Percentiles rank a stretch among this genome's conserved stretches.
Evolutionary conservation across 2,113 vertebrate genomes (phyloP).

Genomic region (Tautogolabrus adspersus): DNA sequence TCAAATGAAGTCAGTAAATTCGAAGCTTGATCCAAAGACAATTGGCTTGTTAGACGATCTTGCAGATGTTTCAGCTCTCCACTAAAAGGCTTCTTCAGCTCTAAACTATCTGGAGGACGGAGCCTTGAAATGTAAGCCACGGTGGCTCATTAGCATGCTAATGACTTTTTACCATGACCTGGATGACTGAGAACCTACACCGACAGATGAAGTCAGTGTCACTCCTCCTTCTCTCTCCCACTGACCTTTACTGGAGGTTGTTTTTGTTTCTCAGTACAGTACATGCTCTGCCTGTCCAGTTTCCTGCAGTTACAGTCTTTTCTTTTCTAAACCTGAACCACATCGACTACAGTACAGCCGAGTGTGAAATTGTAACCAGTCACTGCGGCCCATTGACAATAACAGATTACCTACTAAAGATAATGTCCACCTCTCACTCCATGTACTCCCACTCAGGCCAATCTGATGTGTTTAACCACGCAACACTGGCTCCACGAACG

Average conservation of each 20-base stretch:
- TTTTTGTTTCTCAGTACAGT: constrained; percentile 15
- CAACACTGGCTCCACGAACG: neutral
- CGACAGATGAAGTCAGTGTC: neutral
- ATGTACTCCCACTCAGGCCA: constrained; percentile 18
- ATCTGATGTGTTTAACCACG: constrained; percentile 42
- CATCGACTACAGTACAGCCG: constrained; percentile 52
- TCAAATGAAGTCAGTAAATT: no score
- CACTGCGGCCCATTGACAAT: constrained; percentile 36
- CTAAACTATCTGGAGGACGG: no score
- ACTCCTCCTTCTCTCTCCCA: neutral
- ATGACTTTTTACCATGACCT: no score
- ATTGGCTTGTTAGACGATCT: no score
- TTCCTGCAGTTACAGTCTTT: constrained; percentile 10
- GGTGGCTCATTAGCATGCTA: no score
- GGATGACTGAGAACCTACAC: no score
- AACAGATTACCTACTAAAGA: constrained; percentile 69
- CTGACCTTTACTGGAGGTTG: constrained; percentile 34
- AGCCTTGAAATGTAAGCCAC: no score
- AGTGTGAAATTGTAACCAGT: constrained; percentile 76
- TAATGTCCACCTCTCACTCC: constrained; percentile 39
- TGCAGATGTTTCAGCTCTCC: no score
- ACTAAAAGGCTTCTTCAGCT: no score
- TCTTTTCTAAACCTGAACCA: constrained; percentile 37
- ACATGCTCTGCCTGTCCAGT: constrained; percentile 1
- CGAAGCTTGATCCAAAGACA: no score